These are phyloP conservation scores for Ceratosolen fusciceps DNA, from an alignment of 1,140 invertebrate species.

Conservation along the genomic window DNA sequence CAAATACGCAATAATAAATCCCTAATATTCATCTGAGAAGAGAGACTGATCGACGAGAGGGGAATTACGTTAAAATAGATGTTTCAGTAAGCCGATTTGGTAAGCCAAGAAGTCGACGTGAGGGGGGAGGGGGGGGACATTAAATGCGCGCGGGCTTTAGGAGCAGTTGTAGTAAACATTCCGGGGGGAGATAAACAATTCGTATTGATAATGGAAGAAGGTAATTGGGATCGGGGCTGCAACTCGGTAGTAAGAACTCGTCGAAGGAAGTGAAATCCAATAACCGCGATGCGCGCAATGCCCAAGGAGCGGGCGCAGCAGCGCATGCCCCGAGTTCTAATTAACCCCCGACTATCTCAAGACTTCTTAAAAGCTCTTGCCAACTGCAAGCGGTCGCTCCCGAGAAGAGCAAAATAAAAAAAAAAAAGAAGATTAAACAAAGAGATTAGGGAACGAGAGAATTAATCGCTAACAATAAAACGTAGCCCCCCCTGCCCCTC, in stretches of 20 bases:
- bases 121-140: too few species aligned
- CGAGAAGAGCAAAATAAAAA: not conserved
- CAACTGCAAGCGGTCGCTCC: constrained; percentile 6
- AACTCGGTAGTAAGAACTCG: constrained; percentile 27
- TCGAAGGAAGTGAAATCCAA: constrained; percentile 43
- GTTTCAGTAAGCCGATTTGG: too few species aligned
- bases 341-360: constrained; percentile 36
- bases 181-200: constrained; percentile 28
- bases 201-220: constrained; percentile 36
- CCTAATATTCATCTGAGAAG: too few species aligned
- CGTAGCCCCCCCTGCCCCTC: too few species aligned
- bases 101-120: too few species aligned
- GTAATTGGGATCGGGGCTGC: constrained; percentile 38
- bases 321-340: constrained; percentile 36
- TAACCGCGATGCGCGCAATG: constrained; percentile 38
- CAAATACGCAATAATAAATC: too few species aligned
- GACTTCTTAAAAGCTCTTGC: constrained; percentile 37
- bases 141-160: too few species aligned
- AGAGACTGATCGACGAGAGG: too few species aligned
- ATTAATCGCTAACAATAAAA: too few species aligned
- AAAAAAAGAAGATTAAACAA: constrained; percentile 20
- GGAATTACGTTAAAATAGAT: too few species aligned
- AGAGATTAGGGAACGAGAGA: too few species aligned
- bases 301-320: constrained; percentile 11
- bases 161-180: too few species aligned